Percentiles rank a stretch among this genome's conserved stretches.
These are phyloP conservation scores for Lepus europaeus DNA, from an alignment of 2,113 vertebrate genomes.

Conservation along the genomic window DNA sequence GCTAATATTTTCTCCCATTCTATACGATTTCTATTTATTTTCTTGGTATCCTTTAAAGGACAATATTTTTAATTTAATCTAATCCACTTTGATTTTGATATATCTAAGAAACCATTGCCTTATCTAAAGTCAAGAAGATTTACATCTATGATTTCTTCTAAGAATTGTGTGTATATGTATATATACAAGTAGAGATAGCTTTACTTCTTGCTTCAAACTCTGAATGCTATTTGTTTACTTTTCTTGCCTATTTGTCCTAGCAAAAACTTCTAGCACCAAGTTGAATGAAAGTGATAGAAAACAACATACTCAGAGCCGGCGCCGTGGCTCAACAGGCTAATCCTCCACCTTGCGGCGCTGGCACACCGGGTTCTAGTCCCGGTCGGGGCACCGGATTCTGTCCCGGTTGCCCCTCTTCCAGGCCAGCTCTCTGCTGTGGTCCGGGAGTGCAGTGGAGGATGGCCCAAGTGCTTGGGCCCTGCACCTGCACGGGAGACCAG, in stretches of 20 bases:
- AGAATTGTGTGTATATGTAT: neutral
- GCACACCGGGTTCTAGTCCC: no score
- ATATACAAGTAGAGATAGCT: neutral
- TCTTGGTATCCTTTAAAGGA: neutral
- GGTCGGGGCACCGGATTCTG: no score
- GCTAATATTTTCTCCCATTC: neutral
- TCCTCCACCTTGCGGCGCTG: no score
- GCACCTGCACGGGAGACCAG: no score
- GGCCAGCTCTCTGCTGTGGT: no score
- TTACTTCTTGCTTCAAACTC: neutral
- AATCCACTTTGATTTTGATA: neutral
- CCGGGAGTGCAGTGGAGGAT: no score
- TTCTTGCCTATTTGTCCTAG: neutral
- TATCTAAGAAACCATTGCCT: neutral
- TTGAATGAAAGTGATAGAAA: neutral
- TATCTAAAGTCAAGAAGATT: neutral
- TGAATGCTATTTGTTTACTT: neutral
- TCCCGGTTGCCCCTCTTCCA: no score
- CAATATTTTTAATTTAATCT: neutral
- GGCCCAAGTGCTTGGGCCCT: no score
- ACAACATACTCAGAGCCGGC: neutral
- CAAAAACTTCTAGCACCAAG: neutral
- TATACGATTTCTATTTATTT: neutral
- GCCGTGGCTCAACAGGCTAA: no score
- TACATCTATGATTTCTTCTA: neutral